These are phyloP conservation scores for Sericinus montela DNA, from an alignment of 2,888 invertebrate species.

Conservation along the genomic window DNA sequence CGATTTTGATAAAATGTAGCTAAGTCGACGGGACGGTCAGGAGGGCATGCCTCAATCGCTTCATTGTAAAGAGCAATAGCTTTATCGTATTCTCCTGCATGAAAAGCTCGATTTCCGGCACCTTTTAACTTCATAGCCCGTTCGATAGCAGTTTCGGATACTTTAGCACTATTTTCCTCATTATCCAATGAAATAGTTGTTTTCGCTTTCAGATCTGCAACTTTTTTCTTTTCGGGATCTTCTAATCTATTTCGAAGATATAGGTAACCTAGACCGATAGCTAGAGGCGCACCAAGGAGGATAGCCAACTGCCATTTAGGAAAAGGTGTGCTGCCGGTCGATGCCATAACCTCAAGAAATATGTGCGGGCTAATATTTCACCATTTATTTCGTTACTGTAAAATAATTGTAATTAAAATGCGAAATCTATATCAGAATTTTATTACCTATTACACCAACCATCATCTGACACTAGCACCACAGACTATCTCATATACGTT, in stretches of 20 bases:
- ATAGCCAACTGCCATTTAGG: conserved; percentile 94
- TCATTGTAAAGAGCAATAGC: conserved; percentile 94
- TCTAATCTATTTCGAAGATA: conserved; percentile 82
- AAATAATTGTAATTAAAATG: conserved; percentile 37
- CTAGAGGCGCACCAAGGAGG: conserved; percentile 90
- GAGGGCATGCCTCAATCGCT: conserved; percentile 94
- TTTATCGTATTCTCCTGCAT: conserved; percentile 92
- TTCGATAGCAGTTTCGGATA: conserved; percentile 81
- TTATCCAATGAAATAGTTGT: conserved; percentile 81
- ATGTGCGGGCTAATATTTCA: conserved; percentile 47
- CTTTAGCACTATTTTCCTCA: conserved; percentile 66
- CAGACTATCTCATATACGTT: no score
- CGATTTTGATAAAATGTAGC: conserved; percentile 97
- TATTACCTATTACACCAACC: conserved; percentile 31
- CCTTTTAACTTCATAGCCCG: conserved; percentile 89
- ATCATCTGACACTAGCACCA: conserved; percentile 23
- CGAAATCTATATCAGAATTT: conserved; percentile 49
- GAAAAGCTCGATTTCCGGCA: conserved; percentile 93
- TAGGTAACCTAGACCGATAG: conserved; percentile 89
- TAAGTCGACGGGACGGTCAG: conserved; percentile 84
- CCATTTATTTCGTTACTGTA: conserved; percentile 54
- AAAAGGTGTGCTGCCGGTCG: conserved; percentile 79
- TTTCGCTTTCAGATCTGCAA: conserved; percentile 70
- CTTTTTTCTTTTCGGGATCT: conserved; percentile 75
- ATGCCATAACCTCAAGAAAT: conserved; percentile 46